Conservation (phyloP, 2,888 invertebrate species). For the Eupsilia transversa region DNA sequence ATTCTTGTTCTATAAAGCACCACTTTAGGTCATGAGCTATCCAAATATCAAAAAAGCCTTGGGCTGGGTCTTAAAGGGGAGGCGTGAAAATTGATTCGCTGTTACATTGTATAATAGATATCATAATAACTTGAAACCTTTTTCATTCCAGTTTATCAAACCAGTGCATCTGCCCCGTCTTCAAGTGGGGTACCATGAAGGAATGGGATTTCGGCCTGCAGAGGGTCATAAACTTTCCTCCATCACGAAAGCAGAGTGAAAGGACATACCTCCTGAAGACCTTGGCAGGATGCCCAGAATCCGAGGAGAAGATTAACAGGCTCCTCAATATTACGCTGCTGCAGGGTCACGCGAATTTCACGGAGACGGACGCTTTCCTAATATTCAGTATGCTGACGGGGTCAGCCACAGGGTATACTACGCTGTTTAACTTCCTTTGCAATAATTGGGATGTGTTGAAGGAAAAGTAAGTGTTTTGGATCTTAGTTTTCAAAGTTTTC, state of each 20-base stretch:
- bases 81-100: too few relatives aligned
- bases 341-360: conserved; percentile 93
- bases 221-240: conserved; percentile 94
- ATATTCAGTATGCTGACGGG: conserved; percentile 94
- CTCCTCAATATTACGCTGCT: conserved; percentile 92
- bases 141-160: conserved; percentile 91
- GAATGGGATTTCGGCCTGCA: conserved; percentile 96
- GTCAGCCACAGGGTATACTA: conserved; percentile 93
- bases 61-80: too few relatives aligned
- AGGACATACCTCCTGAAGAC: conserved; percentile 94
- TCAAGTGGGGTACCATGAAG: conserved; percentile 94
- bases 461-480: conserved; percentile 88
- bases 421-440: conserved; percentile 93
- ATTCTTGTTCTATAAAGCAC: too few relatives aligned
- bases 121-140: neutral
- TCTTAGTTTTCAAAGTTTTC: neutral
- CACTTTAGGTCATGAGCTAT: too few relatives aligned
- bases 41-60: too few relatives aligned
- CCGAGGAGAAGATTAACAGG: conserved; percentile 92
- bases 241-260: conserved; percentile 93
- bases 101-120: too few relatives aligned
- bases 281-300: conserved; percentile 94
- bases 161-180: conserved; percentile 95
- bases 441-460: conserved; percentile 93
- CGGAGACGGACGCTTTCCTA: conserved; percentile 93